Evolutionary conservation across 1,140 invertebrate species (phyloP).

Genomic region (Orussus abietinus): DNA sequence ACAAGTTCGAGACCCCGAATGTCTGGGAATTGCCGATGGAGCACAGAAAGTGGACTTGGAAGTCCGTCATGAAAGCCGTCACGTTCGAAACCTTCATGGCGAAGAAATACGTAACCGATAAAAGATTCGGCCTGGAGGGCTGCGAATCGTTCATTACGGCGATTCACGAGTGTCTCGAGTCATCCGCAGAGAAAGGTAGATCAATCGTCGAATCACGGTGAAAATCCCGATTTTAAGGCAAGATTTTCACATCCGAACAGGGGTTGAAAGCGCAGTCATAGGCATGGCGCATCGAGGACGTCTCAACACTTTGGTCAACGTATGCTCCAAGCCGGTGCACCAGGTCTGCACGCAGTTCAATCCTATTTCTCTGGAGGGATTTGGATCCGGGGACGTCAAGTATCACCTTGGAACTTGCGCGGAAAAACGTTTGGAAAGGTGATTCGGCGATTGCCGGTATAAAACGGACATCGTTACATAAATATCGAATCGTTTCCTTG

Average conservation of each 20-base stretch:
- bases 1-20: slow-evolving; percentile 75
- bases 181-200: slow-evolving; percentile 62
- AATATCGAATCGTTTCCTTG: slow-evolving; percentile 2
- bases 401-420: slow-evolving; percentile 88
- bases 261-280: slow-evolving; percentile 79
- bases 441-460: background rate
- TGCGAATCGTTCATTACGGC: slow-evolving; percentile 86
- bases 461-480: background rate
- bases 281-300: slow-evolving; percentile 93
- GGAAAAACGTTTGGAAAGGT: slow-evolving; percentile 56
- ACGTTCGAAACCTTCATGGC: slow-evolving; percentile 85
- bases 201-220: too few species aligned
- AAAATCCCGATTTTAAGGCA: too few species aligned
- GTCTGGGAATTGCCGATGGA: slow-evolving; percentile 63
- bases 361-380: slow-evolving; percentile 35
- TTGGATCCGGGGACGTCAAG: slow-evolving; percentile 92
- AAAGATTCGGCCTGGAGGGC: slow-evolving; percentile 89
- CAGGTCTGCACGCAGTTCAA: slow-evolving; percentile 84
- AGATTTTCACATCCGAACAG: too few species aligned
- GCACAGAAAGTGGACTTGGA: slow-evolving; percentile 69
- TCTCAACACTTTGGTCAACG: slow-evolving; percentile 85
- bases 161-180: slow-evolving; percentile 86
- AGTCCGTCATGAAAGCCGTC: slow-evolving; percentile 69
- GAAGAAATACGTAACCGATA: slow-evolving; percentile 86
- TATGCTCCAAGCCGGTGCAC: slow-evolving; percentile 80